These are phyloP conservation scores for Formica exsecta DNA, from an alignment of 1,140 invertebrate species.

Conservation along the genomic window DNA sequence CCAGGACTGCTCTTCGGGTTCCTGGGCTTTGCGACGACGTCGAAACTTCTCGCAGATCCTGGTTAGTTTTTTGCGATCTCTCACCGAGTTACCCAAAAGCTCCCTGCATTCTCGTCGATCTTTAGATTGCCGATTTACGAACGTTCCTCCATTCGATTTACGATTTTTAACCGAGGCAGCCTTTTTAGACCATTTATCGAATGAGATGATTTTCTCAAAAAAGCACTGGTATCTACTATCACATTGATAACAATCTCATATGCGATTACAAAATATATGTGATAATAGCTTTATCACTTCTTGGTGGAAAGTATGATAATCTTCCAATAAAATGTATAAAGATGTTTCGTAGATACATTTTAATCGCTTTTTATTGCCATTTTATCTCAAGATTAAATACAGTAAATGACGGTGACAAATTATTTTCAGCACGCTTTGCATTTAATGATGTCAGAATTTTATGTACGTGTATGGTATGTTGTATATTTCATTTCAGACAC, in stretches of 20 bases:
- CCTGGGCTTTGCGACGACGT: slow-evolving; percentile 51
- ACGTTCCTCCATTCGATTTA: slow-evolving; percentile 49
- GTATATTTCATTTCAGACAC: slow-evolving; percentile 84
- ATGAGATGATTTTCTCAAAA: neutral
- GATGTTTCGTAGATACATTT: neutral
- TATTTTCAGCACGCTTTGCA: slow-evolving; percentile 30
- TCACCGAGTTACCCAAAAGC: slow-evolving; percentile 2
- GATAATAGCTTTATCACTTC: neutral
- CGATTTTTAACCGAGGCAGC: neutral
- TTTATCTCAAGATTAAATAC: slow-evolving; percentile 1
- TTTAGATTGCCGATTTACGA: slow-evolving; percentile 64
- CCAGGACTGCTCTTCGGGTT: slow-evolving; percentile 24
- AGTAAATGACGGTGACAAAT: slow-evolving; percentile 8
- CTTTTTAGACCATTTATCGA: slow-evolving; percentile 12
- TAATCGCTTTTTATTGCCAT: slow-evolving; percentile 4
- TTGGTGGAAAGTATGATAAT: slow-evolving; percentile 18
- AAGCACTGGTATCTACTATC: slow-evolving; percentile 8
- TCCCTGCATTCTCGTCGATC: slow-evolving; percentile 46
- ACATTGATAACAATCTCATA: neutral
- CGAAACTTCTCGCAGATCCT: slow-evolving; percentile 59
- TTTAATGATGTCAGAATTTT: slow-evolving; percentile 45
- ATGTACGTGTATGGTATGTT: slow-evolving; percentile 70
- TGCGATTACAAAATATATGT: neutral
- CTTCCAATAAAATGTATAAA: neutral
- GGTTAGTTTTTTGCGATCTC: slow-evolving; percentile 55